A percentile compares a stretch with the other conserved stretches of the same genome.
Evolutionary conservation across 2,113 vertebrate species (phyloP).

Genomic region (Eulacestoma nigropectus): DNA sequence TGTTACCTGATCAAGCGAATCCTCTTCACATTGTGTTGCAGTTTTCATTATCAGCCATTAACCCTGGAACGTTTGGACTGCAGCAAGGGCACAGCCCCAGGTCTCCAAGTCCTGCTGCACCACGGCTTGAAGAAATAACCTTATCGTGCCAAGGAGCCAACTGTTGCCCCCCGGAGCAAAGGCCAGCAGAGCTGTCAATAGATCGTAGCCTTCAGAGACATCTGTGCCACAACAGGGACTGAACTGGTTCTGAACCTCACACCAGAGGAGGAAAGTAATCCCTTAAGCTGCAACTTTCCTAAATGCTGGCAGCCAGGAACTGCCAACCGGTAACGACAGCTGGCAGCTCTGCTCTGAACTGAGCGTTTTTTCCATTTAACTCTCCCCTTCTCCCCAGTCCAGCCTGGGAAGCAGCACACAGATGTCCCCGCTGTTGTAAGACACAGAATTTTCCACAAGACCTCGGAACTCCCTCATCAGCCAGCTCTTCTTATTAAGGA

Average conservation of each 20-base stretch:
- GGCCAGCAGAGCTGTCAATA: background rate
- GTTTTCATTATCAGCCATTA: background rate
- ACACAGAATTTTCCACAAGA: background rate
- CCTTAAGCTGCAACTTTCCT: conserved; percentile 1
- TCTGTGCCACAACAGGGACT: background rate
- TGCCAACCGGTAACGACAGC: background rate
- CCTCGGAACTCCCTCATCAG: background rate
- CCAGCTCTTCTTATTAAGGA: background rate
- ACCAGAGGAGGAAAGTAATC: background rate
- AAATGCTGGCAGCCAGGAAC: background rate
- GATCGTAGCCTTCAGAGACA: background rate
- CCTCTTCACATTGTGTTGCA: background rate
- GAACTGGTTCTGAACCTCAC: background rate
- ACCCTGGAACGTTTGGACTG: background rate
- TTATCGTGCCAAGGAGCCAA: background rate
- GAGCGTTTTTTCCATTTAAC: background rate
- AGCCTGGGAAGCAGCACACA: background rate
- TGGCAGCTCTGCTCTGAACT: background rate
- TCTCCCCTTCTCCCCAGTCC: background rate
- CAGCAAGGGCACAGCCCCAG: background rate
- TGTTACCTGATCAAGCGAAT: conserved; percentile 13
- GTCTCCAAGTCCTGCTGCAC: background rate
- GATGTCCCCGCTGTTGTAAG: background rate
- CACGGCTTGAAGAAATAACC: background rate
- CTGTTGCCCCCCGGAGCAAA: rapidly evolving